Conservation (phyloP, 64 coral and sea anemone genomes). For the Orbicella faveolata region DNA sequence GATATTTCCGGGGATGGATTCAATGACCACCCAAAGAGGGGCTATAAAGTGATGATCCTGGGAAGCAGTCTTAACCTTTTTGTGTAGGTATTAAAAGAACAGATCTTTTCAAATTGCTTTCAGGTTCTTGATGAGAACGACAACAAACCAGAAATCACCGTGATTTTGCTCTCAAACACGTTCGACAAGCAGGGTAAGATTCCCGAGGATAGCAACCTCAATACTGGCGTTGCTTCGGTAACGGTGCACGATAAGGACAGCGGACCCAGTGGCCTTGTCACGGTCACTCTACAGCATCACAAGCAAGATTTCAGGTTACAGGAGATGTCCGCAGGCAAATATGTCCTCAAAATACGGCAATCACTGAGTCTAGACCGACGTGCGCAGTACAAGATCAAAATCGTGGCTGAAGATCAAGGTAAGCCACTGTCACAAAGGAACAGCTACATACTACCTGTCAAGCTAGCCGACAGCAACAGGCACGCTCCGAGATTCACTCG, state of each 20-base stretch:
- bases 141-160: slow-evolving; percentile 38
- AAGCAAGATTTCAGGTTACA: slow-evolving; percentile 37
- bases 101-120: background rate
- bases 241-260: slow-evolving; percentile 42
- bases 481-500: slow-evolving; percentile 31
- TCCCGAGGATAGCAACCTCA: slow-evolving; percentile 40
- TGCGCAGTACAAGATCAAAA: slow-evolving; percentile 36
- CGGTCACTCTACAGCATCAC: slow-evolving; percentile 24
- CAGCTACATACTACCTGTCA: background rate
- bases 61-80: background rate
- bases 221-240: slow-evolving; percentile 22
- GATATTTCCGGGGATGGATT: too few species aligned
- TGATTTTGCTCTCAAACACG: background rate
- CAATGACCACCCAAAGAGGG: background rate
- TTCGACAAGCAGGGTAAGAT: slow-evolving; percentile 32
- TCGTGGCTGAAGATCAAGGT: slow-evolving; percentile 47
- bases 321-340: slow-evolving; percentile 23
- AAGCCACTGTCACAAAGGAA: background rate
- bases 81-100: background rate
- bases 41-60: background rate
- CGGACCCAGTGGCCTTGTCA: slow-evolving; percentile 25
- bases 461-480: slow-evolving; percentile 56
- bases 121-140: slow-evolving; percentile 62
- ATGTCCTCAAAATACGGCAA: slow-evolving; percentile 27
- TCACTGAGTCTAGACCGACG: slow-evolving; percentile 41